These are phyloP conservation scores for Sylvia atricapilla DNA, from an alignment of 2,113 vertebrate species.

Conservation along the genomic window DNA sequence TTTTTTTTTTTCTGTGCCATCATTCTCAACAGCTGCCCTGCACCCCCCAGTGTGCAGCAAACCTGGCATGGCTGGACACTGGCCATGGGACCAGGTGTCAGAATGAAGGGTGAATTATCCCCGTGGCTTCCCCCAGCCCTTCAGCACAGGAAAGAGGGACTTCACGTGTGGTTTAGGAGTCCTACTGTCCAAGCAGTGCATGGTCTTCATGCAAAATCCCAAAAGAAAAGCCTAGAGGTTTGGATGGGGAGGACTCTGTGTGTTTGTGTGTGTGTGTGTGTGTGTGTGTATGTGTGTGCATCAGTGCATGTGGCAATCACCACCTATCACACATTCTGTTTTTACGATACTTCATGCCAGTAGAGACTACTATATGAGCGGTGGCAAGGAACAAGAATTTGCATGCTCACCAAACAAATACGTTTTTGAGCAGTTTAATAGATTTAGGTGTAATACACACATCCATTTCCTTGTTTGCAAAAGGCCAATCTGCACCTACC, in stretches of 20 bases:
- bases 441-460: neutral
- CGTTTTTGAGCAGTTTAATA: neutral
- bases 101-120: neutral
- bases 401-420: neutral
- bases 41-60: rapidly evolving
- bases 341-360: neutral
- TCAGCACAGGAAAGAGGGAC: neutral
- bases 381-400: neutral
- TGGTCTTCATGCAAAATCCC: neutral
- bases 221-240: neutral
- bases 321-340: neutral
- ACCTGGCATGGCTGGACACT: neutral
- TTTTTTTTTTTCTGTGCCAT: neutral
- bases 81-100: rapidly evolving
- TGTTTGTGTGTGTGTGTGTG: neutral
- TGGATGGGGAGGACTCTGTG: neutral
- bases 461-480: neutral
- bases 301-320: neutral
- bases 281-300: neutral
- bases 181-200: neutral
- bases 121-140: neutral
- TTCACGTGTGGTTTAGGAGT: rapidly evolving
- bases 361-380: neutral
- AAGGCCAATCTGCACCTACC: slow-evolving; percentile 17
- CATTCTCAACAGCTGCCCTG: neutral